Evolutionary conservation across 2,113 vertebrate species (phyloP).

Genomic region (Thymallus thymallus): DNA sequence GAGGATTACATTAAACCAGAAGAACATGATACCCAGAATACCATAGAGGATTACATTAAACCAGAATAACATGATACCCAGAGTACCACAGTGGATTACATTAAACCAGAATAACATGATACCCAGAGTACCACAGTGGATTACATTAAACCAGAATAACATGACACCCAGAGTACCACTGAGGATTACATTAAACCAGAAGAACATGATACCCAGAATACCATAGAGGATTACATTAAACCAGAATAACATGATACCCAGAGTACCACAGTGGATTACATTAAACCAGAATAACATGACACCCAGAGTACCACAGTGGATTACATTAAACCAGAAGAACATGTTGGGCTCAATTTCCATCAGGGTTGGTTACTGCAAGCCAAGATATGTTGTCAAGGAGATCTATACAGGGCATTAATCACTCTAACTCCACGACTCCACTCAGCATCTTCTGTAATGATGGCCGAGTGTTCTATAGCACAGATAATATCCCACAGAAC

Average conservation of each 20-base stretch:
- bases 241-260: constrained; percentile 9
- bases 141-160: constrained; percentile 40
- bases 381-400: constrained; percentile 18
- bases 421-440: background rate
- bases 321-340: constrained; percentile 46
- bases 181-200: constrained; percentile 43
- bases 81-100: constrained; percentile 37
- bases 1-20: constrained; percentile 43
- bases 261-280: constrained; percentile 37
- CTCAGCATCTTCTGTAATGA: background rate
- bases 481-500: background rate
- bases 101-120: constrained; percentile 29
- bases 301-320: constrained; percentile 29
- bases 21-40: constrained; percentile 19
- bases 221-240: constrained; percentile 43
- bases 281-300: constrained; percentile 29
- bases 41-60: constrained; percentile 43
- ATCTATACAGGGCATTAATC: constrained; percentile 38
- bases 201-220: constrained; percentile 19
- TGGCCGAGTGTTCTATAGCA: background rate
- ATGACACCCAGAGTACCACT: constrained; percentile 18
- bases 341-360: constrained; percentile 36
- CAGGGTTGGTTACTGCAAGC: background rate
- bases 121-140: constrained; percentile 29
- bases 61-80: constrained; percentile 9